phyloP scores from a whole-genome alignment of 2,113 vertebrate genomes.

The Nothoprocta perdicaria region DNA sequence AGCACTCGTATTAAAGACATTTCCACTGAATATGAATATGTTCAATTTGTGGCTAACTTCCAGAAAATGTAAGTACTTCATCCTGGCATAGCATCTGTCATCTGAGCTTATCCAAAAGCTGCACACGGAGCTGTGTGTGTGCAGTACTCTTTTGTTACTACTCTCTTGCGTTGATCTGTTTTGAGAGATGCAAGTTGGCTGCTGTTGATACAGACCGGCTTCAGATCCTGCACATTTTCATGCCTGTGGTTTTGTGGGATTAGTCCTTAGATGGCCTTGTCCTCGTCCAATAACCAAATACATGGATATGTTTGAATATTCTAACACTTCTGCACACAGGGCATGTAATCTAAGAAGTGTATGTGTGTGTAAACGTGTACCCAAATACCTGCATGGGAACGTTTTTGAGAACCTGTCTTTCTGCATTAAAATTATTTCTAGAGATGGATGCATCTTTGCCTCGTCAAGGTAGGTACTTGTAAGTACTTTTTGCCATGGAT shows the following conservation, averaged over 20 bases:
- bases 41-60: constrained; percentile 35
- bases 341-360: neutral
- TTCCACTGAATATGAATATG: constrained; percentile 38
- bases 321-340: neutral
- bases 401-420: neutral
- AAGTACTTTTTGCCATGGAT: neutral
- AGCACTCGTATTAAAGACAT: constrained; percentile 38
- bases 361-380: accelerated
- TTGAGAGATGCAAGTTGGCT: neutral
- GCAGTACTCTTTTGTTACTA: neutral
- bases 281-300: neutral
- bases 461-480: neutral
- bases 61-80: neutral
- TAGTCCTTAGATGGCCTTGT: neutral
- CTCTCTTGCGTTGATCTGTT: neutral
- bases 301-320: neutral
- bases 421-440: neutral
- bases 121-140: neutral
- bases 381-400: neutral
- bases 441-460: neutral
- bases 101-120: neutral
- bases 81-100: neutral
- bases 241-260: neutral
- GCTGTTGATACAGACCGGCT: neutral
- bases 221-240: neutral